phyloP scores from a whole-genome alignment of 2,888 invertebrate species.

The Acanthoscelides obtectus region DNA sequence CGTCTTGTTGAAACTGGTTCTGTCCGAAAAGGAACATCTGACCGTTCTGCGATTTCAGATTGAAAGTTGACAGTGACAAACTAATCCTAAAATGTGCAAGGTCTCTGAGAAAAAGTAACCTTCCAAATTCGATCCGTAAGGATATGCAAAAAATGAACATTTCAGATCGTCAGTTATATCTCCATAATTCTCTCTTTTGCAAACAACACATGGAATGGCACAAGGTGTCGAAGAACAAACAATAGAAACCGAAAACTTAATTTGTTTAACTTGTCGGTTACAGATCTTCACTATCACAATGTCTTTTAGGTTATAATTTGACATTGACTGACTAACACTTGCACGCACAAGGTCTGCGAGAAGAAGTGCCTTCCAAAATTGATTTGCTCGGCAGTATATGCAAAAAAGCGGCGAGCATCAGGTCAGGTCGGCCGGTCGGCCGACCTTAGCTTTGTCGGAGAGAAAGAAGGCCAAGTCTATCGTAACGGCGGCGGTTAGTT shows the following conservation, averaged over 20 bases:
- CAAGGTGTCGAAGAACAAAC: too few relatives aligned
- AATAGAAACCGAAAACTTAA: too few relatives aligned
- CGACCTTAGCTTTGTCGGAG: not conserved
- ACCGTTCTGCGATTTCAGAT: not conserved
- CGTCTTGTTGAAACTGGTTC: too few relatives aligned
- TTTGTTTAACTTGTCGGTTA: too few relatives aligned
- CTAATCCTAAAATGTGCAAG: not conserved
- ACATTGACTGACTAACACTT: not conserved
- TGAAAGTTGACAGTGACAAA: not conserved
- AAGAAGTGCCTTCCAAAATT: not conserved
- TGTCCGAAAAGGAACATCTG: too few relatives aligned
- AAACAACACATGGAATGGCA: too few relatives aligned
- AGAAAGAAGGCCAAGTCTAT: slow-evolving; percentile 45
- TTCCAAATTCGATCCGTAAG: not conserved
- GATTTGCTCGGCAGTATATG: not conserved
- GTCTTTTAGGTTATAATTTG: not conserved
- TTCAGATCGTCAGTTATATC: too few relatives aligned
- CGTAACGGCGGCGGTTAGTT: slow-evolving; percentile 42
- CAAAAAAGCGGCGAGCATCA: not conserved
- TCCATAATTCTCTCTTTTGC: too few relatives aligned
- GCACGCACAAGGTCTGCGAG: not conserved
- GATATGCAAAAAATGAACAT: not conserved
- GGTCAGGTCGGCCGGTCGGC: not conserved
- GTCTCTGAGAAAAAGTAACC: not conserved
- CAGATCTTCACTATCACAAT: too few relatives aligned